phyloP scores from a whole-genome alignment of 2,113 vertebrate genomes.

The Thalassarche chlororhynchos region DNA sequence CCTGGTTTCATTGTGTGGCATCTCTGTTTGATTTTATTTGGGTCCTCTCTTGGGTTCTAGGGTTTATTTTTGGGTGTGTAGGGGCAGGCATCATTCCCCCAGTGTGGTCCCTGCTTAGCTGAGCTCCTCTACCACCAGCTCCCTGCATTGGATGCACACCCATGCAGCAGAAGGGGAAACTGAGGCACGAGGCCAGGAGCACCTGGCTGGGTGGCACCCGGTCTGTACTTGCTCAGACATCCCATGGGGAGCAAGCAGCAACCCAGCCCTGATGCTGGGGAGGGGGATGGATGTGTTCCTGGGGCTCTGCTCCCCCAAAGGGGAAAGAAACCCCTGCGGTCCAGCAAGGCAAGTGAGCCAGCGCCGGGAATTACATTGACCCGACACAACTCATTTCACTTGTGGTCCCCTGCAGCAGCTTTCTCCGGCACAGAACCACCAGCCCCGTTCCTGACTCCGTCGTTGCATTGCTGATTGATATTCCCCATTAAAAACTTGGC shows the following conservation, averaged over 20 bases:
- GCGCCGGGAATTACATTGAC: rapidly evolving
- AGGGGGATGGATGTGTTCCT: rapidly evolving
- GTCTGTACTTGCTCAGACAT: not conserved
- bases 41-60: not conserved
- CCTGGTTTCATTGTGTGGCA: rapidly evolving
- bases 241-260: not conserved
- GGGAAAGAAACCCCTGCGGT: no score
- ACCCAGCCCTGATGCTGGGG: rapidly evolving
- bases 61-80: not conserved
- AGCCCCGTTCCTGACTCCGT: rapidly evolving
- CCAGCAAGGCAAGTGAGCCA: rapidly evolving
- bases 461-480: rapidly evolving
- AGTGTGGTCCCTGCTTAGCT: not conserved
- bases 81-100: no score
- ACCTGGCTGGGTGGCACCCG: no score
- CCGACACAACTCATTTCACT: not conserved
- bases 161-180: not conserved
- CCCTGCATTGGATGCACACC: no score
- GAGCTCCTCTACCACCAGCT: not conserved
- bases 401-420: not conserved
- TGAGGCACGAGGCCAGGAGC: not conserved
- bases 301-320: no score
- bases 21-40: not conserved
- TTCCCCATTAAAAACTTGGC: not conserved
- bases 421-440: not conserved